Evolutionary conservation across 2,888 invertebrate genomes (phyloP).

Genomic region (Punctoribates punctum): DNA sequence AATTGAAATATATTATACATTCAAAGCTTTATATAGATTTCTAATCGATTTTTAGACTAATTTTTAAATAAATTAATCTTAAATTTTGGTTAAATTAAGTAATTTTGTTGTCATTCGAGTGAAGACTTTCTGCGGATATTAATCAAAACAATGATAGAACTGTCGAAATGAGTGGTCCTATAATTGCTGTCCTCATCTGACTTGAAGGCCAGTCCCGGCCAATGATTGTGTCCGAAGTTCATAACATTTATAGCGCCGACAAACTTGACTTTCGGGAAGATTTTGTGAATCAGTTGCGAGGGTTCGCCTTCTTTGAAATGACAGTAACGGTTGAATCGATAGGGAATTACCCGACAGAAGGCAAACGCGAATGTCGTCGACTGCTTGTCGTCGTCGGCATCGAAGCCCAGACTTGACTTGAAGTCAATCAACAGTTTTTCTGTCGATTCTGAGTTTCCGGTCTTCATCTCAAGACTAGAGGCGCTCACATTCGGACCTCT

Average conservation of each 20-base stretch:
- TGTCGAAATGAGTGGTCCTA: conserved; percentile 22
- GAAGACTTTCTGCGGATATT: conserved; percentile 3
- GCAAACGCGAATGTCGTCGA: conserved; percentile 14
- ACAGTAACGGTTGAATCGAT: conserved; percentile 23
- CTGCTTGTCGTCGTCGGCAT: background rate
- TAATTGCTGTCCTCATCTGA: conserved; percentile 28
- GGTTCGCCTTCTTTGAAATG: conserved; percentile 31
- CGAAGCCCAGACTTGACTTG: conserved; percentile 16
- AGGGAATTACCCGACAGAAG: conserved; percentile 21
- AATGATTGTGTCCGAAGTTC: conserved; percentile 25
- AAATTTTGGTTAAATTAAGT: too few species aligned
- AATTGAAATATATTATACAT: too few species aligned
- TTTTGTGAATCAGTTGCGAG: conserved; percentile 14
- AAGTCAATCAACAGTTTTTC: conserved; percentile 16
- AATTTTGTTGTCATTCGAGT: background rate
- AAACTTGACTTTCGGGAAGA: conserved; percentile 5
- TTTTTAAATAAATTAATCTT: too few species aligned
- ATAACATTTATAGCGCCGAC: conserved; percentile 14
- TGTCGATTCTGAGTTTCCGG: conserved; percentile 2
- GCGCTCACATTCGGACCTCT: conserved; percentile 1
- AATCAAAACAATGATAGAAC: conserved; percentile 9
- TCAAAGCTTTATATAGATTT: too few species aligned
- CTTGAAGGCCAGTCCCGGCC: conserved; percentile 13
- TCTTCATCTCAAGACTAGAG: conserved; percentile 16
- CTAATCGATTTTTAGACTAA: too few species aligned